A percentile compares a stretch with the other conserved stretches of the same genome.
These are phyloP conservation scores for Notiomystis cincta DNA, from an alignment of 2,113 vertebrate genomes.

Conservation along the genomic window DNA sequence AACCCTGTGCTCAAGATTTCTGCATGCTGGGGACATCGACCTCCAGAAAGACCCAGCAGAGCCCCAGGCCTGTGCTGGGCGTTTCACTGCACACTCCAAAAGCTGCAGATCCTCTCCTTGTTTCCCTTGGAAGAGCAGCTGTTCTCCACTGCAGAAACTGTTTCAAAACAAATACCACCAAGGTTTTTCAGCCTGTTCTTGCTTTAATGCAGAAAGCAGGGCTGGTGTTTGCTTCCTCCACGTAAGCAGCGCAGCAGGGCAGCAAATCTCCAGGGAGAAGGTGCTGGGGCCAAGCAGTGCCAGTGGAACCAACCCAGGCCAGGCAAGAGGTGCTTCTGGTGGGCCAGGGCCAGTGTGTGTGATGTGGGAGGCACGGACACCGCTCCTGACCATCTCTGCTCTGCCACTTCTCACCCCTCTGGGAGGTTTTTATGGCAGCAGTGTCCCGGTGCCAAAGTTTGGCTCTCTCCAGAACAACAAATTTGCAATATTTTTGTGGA, in stretches of 20 bases:
- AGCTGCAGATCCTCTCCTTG: not conserved
- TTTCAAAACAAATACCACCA: not conserved
- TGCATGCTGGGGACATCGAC: not conserved
- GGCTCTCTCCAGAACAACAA: not conserved
- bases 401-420: not conserved
- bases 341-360: not conserved
- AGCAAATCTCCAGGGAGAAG: not conserved
- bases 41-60: not conserved
- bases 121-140: not conserved
- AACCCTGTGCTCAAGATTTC: not conserved
- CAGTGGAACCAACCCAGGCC: not conserved
- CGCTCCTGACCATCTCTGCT: not conserved
- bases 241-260: not conserved
- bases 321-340: not conserved
- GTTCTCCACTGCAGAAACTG: not conserved
- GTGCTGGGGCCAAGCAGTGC: not conserved
- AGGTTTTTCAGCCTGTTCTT: not conserved
- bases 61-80: not conserved
- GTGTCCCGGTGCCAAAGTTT: not conserved
- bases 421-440: not conserved
- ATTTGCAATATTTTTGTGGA: not conserved
- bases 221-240: not conserved
- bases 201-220: not conserved
- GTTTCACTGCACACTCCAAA: not conserved
- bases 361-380: not conserved